Percentiles rank a stretch among this genome's conserved stretches.
Evolutionary conservation across 2,888 invertebrate species (phyloP).

Genomic region (Limnephilus auricula): DNA sequence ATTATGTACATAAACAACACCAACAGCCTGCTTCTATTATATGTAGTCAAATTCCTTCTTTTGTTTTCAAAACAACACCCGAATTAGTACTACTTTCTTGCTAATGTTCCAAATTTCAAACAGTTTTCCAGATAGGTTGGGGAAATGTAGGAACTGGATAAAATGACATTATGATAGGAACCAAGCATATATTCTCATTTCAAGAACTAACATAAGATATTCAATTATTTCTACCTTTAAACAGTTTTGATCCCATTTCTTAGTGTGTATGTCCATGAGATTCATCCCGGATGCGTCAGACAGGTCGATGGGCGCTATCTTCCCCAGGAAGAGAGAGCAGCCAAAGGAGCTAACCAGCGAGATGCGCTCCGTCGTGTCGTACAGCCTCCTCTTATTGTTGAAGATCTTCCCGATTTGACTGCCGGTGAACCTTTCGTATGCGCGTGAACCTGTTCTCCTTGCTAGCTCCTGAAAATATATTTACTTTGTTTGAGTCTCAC

Average conservation of each 20-base stretch:
- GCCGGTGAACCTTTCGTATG: constrained; percentile 95
- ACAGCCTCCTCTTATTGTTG: constrained; percentile 83
- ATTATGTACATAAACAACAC: no score
- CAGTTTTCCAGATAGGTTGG: no score
- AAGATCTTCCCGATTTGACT: constrained; percentile 94
- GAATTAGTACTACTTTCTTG: no score
- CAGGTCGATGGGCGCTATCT: constrained; percentile 92
- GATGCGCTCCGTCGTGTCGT: constrained; percentile 89
- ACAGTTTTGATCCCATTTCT: constrained; percentile 86
- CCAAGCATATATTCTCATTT: no score
- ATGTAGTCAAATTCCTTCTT: no score
- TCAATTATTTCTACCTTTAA: constrained; percentile 79
- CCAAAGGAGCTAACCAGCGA: constrained; percentile 96
- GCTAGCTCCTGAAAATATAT: constrained; percentile 81
- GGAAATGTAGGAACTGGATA: no score
- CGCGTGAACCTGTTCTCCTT: constrained; percentile 89
- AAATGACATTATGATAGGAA: no score
- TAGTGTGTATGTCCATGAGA: constrained; percentile 88
- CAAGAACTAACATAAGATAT: neutral
- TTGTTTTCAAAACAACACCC: no score
- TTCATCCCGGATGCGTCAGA: constrained; percentile 99
- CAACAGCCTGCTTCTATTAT: no score
- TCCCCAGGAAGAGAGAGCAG: constrained; percentile 91
- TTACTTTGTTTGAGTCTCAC: constrained; percentile 56
- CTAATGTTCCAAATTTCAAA: no score